These are phyloP conservation scores for Gavia stellata DNA, from an alignment of 2,113 vertebrate genomes.

Conservation along the genomic window DNA sequence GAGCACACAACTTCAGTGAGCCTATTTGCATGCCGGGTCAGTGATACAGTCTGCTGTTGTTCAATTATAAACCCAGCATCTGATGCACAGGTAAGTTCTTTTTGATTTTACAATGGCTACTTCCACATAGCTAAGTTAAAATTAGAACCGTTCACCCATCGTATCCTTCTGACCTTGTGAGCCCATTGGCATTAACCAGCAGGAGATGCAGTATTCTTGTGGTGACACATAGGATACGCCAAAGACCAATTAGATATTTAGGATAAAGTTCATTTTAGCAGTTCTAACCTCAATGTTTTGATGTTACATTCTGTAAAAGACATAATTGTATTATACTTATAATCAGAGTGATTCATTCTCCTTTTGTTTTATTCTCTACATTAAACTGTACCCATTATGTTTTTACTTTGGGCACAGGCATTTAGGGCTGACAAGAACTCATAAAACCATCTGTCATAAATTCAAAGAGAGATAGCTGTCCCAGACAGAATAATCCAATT, in stretches of 20 bases:
- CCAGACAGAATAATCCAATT: background rate
- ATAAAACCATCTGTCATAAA: background rate
- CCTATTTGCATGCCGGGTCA: background rate
- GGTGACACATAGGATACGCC: background rate
- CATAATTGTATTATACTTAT: background rate
- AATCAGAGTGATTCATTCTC: background rate
- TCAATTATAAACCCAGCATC: background rate
- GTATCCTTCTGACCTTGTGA: background rate
- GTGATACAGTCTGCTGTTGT: background rate
- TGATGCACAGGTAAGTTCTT: constrained; percentile 39
- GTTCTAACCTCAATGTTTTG: background rate
- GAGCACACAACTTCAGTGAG: background rate
- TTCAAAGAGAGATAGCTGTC: background rate
- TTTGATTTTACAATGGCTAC: constrained; percentile 9
- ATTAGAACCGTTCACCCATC: constrained; percentile 32
- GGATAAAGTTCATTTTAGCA: background rate
- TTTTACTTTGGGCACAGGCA: background rate
- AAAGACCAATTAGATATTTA: constrained; percentile 27
- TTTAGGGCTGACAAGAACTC: background rate
- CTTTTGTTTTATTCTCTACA: background rate
- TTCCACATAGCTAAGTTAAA: constrained; percentile 21
- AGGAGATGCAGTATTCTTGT: background rate
- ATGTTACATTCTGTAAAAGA: background rate
- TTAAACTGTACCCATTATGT: background rate
- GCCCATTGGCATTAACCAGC: background rate